phyloP scores from a whole-genome alignment of 1,140 invertebrate genomes.

The Alviniconcha marisindica region DNA sequence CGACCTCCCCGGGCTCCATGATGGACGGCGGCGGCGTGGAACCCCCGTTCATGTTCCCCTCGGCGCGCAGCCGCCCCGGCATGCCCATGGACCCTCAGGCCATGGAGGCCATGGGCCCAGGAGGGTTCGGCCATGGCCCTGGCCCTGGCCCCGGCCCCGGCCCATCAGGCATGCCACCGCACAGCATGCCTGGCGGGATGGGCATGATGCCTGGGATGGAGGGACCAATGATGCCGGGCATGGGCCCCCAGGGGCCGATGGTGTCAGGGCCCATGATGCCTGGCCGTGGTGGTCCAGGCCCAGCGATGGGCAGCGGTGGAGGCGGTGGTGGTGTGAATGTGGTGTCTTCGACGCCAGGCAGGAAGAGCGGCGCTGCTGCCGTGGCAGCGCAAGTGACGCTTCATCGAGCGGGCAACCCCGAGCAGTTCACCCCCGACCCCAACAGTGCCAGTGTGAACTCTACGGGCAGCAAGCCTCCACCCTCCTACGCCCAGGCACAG shows the following conservation, averaged over 20 bases:
- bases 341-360: constrained; percentile 29
- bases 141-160: too few relatives aligned
- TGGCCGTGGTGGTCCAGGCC: constrained; percentile 46
- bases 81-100: constrained; percentile 48
- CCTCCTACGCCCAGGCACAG: constrained; percentile 73
- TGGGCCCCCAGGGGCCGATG: constrained; percentile 77
- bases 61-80: constrained; percentile 57
- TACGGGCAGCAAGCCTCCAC: constrained; percentile 70
- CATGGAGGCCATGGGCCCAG: constrained; percentile 50
- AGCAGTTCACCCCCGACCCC: constrained; percentile 70
- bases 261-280: constrained; percentile 50
- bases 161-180: constrained; percentile 46
- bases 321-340: constrained; percentile 18
- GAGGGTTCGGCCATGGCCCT: constrained; percentile 34
- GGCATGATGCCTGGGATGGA: constrained; percentile 46
- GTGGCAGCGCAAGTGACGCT: constrained; percentile 52
- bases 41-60: constrained; percentile 45
- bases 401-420: constrained; percentile 72
- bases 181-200: constrained; percentile 43
- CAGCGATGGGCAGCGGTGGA: constrained; percentile 43
- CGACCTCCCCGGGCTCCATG: constrained; percentile 67
- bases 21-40: constrained; percentile 40
- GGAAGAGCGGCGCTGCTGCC: constrained; percentile 42
- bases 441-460: constrained; percentile 49
- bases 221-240: constrained; percentile 52